A percentile compares a stretch with the other conserved stretches of the same genome.
These are phyloP conservation scores for Labeo catla DNA, from an alignment of 2,113 vertebrate species.

Conservation along the genomic window DNA sequence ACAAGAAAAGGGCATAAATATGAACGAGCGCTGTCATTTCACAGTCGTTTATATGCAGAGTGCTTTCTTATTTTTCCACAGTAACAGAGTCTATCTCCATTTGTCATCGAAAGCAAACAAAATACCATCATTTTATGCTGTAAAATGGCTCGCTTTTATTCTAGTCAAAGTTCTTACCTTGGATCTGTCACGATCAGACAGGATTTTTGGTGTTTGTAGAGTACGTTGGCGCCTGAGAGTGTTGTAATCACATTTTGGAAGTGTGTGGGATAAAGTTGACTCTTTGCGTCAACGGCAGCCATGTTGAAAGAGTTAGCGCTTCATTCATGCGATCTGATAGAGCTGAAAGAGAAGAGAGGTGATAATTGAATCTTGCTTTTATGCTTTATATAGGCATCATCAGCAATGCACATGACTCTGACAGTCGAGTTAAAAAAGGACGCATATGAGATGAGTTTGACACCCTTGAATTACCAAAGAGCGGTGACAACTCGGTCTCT, in stretches of 20 bases:
- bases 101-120: neutral
- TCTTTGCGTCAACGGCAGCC: neutral
- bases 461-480: neutral
- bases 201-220: neutral
- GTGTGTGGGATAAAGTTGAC: neutral
- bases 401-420: neutral
- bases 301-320: slow-evolving; percentile 22
- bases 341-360: slow-evolving; percentile 26
- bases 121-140: neutral
- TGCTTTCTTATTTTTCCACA: slow-evolving; percentile 19
- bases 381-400: neutral
- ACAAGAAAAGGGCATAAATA: slow-evolving; percentile 16
- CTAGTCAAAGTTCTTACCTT: slow-evolving; percentile 32
- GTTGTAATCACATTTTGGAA: neutral
- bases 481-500: neutral
- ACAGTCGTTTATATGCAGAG: slow-evolving; percentile 25
- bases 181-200: slow-evolving; percentile 4
- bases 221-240: neutral
- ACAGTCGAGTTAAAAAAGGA: slow-evolving; percentile 8
- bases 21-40: neutral
- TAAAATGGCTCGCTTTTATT: neutral
- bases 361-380: slow-evolving; percentile 35
- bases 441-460: neutral
- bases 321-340: slow-evolving; percentile 3
- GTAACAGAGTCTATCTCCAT: neutral